Conservation (phyloP, 2,113 vertebrate genomes). For the Lagenorhynchus albirostris region DNA sequence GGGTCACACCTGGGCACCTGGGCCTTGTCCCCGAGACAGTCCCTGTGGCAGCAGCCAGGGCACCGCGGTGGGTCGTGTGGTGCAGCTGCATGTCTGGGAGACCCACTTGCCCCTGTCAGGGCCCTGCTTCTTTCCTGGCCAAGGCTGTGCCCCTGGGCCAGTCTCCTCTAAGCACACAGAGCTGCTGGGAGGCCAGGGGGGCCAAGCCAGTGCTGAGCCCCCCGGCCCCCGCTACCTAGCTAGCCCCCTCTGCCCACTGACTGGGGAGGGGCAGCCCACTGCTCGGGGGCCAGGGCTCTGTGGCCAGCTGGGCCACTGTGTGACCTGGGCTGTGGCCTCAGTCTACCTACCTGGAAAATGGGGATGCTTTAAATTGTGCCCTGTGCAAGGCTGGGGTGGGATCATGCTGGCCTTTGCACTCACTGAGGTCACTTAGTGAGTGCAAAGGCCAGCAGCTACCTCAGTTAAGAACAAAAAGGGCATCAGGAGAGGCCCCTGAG, state of each 20-base stretch:
- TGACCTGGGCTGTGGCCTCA: background rate
- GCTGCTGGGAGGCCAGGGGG: rapidly evolving
- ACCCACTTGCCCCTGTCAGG: too few relatives aligned
- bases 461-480: too few relatives aligned
- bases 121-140: background rate
- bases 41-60: background rate
- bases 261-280: background rate
- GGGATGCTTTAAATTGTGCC: rapidly evolving
- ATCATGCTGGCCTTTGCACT: too few relatives aligned
- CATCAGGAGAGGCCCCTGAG: rapidly evolving
- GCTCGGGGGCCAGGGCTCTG: background rate
- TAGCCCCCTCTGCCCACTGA: conserved; percentile 43
- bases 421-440: too few relatives aligned
- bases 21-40: background rate
- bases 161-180: conserved; percentile 3
- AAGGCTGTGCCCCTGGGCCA: background rate
- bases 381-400: background rate
- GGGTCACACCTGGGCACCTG: background rate
- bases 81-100: background rate
- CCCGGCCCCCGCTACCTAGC: rapidly evolving
- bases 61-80: rapidly evolving
- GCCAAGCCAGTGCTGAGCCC: background rate
- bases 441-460: background rate
- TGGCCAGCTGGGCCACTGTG: background rate
- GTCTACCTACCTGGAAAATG: background rate